These are phyloP conservation scores for Hetaerina americana DNA, from an alignment of 1,140 invertebrate species.

Conservation along the genomic window DNA sequence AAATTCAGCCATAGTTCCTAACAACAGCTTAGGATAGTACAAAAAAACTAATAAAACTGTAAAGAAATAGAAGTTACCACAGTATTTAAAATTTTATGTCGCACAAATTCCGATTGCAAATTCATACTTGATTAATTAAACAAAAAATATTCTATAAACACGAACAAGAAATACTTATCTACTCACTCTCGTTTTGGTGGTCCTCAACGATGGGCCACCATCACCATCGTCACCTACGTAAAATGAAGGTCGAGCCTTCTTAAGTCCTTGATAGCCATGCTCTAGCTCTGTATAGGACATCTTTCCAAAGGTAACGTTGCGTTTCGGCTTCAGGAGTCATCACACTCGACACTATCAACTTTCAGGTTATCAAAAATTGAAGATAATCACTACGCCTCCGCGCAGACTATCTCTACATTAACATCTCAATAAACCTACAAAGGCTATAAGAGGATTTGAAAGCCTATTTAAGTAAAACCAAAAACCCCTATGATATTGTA, in stretches of 20 bases:
- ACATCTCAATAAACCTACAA: too few relatives aligned
- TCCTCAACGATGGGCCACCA: constrained; percentile 3
- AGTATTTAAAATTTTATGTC: too few relatives aligned
- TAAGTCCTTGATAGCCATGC: constrained; percentile 72
- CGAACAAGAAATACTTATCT: neutral
- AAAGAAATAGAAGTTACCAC: constrained; percentile 7
- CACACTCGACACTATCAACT: neutral
- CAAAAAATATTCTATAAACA: neutral
- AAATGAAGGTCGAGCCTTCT: constrained; percentile 51
- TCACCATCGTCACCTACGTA: constrained; percentile 29
- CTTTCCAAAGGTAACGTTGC: neutral
- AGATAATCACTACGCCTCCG: neutral
- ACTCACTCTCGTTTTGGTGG: constrained; percentile 12
- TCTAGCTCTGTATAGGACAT: constrained; percentile 85
- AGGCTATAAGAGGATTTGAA: too few relatives aligned
- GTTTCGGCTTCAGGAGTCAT: neutral
- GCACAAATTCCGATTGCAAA: neutral
- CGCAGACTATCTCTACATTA: too few relatives aligned
- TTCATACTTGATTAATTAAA: neutral
- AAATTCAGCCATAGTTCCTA: constrained; percentile 16
- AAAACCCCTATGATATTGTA: too few relatives aligned
- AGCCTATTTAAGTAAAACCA: too few relatives aligned
- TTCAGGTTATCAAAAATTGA: neutral
- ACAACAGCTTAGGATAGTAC: neutral
- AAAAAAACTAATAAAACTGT: constrained; percentile 1